phyloP scores from a whole-genome alignment of 2,888 invertebrate species.

The Hermaeophaga mercurialis region DNA sequence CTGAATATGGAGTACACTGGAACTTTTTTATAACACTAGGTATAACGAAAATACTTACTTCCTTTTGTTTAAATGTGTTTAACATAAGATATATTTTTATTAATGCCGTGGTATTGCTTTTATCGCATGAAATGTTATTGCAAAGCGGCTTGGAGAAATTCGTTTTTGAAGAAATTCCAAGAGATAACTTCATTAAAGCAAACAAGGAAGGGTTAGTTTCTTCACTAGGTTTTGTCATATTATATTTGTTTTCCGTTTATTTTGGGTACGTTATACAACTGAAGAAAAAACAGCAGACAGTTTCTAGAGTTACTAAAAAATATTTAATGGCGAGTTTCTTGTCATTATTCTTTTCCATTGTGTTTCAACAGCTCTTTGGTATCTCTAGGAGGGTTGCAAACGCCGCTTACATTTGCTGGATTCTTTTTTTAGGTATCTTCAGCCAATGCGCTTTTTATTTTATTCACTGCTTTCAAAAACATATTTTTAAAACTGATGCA shows the following conservation, averaged over 20 bases:
- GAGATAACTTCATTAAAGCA: slow-evolving; percentile 71
- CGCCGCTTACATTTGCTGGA: slow-evolving; percentile 78
- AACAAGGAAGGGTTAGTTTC: slow-evolving; percentile 94
- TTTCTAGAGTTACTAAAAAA: neutral
- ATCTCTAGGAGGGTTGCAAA: slow-evolving; percentile 85
- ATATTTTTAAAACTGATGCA: slow-evolving; percentile 41
- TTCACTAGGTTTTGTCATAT: slow-evolving; percentile 79
- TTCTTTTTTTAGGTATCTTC: slow-evolving; percentile 68
- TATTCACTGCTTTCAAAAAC: slow-evolving; percentile 59
- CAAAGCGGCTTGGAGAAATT: slow-evolving; percentile 68
- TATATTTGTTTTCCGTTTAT: slow-evolving; percentile 78
- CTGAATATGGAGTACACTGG: slow-evolving; percentile 97
- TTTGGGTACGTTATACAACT: slow-evolving; percentile 63
- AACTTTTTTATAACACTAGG: slow-evolving; percentile 97
- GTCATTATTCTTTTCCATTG: slow-evolving; percentile 35
- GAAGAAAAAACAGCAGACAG: slow-evolving; percentile 38
- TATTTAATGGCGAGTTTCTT: slow-evolving; percentile 22
- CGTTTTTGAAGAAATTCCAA: slow-evolving; percentile 66
- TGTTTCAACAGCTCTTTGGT: slow-evolving; percentile 61
- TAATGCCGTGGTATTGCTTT: slow-evolving; percentile 62
- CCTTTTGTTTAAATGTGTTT: slow-evolving; percentile 64
- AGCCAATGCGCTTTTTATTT: slow-evolving; percentile 62
- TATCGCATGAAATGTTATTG: slow-evolving; percentile 70
- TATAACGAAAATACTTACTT: slow-evolving; percentile 75
- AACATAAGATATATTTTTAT: slow-evolving; percentile 61